Percentiles rank a stretch among this genome's conserved stretches.
These are phyloP conservation scores for Drosophila flavopinicola DNA, from an alignment of 2,888 invertebrate genomes.

Conservation along the genomic window DNA sequence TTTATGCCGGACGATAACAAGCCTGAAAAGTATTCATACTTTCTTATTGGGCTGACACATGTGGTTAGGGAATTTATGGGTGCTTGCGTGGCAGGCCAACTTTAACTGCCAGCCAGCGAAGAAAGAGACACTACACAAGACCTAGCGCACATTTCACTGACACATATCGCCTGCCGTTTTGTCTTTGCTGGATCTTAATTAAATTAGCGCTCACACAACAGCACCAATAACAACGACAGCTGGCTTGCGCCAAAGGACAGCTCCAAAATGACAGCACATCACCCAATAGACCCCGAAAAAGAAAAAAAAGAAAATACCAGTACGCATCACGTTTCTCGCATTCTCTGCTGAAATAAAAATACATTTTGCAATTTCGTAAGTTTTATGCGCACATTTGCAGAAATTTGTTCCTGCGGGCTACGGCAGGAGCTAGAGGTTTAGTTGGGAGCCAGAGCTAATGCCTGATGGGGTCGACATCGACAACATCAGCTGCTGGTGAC, in stretches of 20 bases:
- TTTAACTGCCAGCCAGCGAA: not conserved
- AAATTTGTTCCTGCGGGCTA: constrained; percentile 64
- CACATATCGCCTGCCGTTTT: constrained; percentile 61
- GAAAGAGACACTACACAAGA: constrained; percentile 45
- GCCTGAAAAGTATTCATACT: constrained; percentile 41
- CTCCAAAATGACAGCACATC: constrained; percentile 57
- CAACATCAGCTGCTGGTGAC: constrained; percentile 49
- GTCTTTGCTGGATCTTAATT: constrained; percentile 63
- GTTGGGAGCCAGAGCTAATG: not conserved
- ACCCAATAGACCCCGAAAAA: constrained; percentile 10
- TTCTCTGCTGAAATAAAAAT: constrained; percentile 55
- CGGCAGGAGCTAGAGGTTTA: not conserved
- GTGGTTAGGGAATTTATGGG: not conserved
- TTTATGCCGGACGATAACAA: constrained; percentile 58
- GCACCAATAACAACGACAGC: constrained; percentile 21
- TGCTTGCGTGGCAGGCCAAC: not conserved
- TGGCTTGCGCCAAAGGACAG: constrained; percentile 41
- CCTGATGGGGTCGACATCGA: constrained; percentile 21
- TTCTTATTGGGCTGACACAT: constrained; percentile 37
- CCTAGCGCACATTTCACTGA: constrained; percentile 68
- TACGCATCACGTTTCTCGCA: constrained; percentile 3
- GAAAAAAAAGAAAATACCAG: constrained; percentile 16
- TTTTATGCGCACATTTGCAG: constrained; percentile 72
- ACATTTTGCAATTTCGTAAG: constrained; percentile 75
- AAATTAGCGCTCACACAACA: constrained; percentile 58